phyloP scores from a whole-genome alignment of 2,113 vertebrate species.

The Paedocypris sp. region DNA sequence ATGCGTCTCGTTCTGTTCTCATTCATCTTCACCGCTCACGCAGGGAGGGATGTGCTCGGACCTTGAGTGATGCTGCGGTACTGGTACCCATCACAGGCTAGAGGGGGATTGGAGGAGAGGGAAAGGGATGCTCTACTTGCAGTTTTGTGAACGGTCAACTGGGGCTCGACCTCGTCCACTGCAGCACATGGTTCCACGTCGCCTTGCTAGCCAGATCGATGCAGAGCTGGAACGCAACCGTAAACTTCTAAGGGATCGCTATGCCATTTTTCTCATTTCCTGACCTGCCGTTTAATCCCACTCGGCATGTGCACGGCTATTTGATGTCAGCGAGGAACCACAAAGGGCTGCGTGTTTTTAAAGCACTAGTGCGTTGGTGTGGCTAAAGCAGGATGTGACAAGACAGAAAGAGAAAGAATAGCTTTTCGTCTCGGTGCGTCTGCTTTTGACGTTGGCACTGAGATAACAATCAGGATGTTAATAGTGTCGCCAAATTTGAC shows the following conservation, averaged over 20 bases:
- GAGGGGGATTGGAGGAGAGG: not conserved
- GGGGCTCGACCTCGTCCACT: slow-evolving; percentile 49
- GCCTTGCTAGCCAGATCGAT: not conserved
- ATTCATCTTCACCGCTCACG: not conserved
- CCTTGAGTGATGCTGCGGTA: not conserved
- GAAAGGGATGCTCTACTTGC: slow-evolving; percentile 24
- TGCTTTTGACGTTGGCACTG: no score
- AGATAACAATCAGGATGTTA: no score
- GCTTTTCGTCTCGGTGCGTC: no score
- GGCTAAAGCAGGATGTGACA: slow-evolving; percentile 47
- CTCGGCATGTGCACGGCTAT: slow-evolving; percentile 1
- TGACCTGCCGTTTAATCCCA: slow-evolving; percentile 10
- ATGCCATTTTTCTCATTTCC: not conserved
- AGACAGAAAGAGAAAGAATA: slow-evolving; percentile 33
- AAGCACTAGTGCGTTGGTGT: slow-evolving; percentile 22
- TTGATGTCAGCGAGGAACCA: not conserved
- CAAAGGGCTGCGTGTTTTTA: slow-evolving; percentile 16
- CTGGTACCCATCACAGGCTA: slow-evolving; percentile 29
- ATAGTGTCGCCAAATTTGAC: no score
- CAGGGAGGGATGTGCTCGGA: not conserved
- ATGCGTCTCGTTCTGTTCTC: not conserved
- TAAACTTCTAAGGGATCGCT: no score
- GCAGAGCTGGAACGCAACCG: no score
- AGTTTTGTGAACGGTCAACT: slow-evolving; percentile 37
- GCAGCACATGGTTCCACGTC: slow-evolving; percentile 52